These are phyloP conservation scores for Xiphophorus maculatus DNA, from an alignment of 2,113 vertebrate genomes.

Conservation along the genomic window DNA sequence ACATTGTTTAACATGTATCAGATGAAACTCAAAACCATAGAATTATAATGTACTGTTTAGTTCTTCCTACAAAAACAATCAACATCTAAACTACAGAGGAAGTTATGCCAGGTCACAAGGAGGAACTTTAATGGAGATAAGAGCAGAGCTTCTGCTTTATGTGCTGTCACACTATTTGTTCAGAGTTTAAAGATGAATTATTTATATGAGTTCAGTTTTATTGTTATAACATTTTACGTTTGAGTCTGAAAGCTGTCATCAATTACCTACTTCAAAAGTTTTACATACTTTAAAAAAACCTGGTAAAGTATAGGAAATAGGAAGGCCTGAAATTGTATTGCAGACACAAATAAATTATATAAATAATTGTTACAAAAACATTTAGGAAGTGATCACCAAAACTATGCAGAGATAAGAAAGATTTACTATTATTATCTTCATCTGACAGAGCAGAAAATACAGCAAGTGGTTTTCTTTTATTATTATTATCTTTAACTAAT, in stretches of 20 bases:
- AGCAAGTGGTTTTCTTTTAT: not conserved
- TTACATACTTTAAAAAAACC: not conserved
- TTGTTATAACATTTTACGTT: not conserved
- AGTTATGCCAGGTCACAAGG: conserved; percentile 16
- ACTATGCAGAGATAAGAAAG: not conserved
- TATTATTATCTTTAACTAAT: not conserved
- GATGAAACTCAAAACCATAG: not conserved
- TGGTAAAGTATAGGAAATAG: not conserved
- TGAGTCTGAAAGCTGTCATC: not conserved
- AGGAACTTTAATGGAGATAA: conserved; percentile 42
- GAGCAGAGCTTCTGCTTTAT: conserved; percentile 44
- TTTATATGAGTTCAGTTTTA: not conserved
- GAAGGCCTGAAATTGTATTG: not conserved
- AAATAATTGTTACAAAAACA: not conserved
- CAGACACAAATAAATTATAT: no score
- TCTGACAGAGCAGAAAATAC: not conserved
- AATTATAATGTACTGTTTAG: not conserved
- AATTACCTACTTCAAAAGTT: not conserved
- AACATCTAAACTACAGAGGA: conserved; percentile 30
- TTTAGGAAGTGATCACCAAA: not conserved
- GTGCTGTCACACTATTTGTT: not conserved
- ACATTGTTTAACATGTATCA: not conserved
- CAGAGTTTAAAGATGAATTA: not conserved
- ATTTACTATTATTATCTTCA: not conserved
- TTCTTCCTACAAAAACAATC: conserved; percentile 1